Conservation (phyloP, 2,888 invertebrate species). For the Netelia fuscicornis region DNA sequence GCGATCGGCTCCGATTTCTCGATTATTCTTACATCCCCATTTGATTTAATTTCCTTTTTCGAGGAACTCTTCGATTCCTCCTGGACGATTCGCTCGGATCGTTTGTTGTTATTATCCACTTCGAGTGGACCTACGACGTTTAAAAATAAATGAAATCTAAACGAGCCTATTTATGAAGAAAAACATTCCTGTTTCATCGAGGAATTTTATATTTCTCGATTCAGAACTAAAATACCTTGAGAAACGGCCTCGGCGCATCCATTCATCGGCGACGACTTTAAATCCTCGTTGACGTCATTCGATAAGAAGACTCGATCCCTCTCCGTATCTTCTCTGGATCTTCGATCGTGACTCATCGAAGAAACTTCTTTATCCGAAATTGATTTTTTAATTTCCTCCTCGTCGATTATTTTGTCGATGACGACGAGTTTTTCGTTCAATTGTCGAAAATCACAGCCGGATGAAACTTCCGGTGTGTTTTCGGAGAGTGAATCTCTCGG, state of each 20-base stretch:
- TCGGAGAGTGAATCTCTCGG: conserved; percentile 64
- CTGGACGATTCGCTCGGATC: background rate
- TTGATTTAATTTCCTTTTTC: conserved; percentile 13
- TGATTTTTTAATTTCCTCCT: conserved; percentile 42
- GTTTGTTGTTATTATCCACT: conserved; percentile 1
- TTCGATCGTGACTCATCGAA: conserved; percentile 33
- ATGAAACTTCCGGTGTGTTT: conserved; percentile 1
- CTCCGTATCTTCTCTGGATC: conserved; percentile 24
- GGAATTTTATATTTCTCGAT: background rate
- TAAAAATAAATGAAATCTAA: too few species aligned
- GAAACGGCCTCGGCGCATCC: conserved; percentile 49
- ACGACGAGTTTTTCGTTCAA: conserved; percentile 63
- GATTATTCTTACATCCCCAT: background rate
- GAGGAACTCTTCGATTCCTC: background rate
- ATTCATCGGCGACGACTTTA: conserved; percentile 20
- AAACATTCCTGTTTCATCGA: background rate
- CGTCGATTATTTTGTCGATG: conserved; percentile 54
- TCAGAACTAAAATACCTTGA: conserved; percentile 45
- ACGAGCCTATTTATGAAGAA: background rate
- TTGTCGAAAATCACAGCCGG: conserved; percentile 38
- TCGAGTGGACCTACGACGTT: background rate
- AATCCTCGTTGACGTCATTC: conserved; percentile 32
- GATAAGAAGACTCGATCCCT: conserved; percentile 10
- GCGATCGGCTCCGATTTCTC: conserved; percentile 3
- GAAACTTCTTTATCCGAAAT: conserved; percentile 12